A percentile compares a stretch with the other conserved stretches of the same genome.
Conservation (phyloP, 2,888 invertebrate species). For the Hypolimnas misippus region DNA sequence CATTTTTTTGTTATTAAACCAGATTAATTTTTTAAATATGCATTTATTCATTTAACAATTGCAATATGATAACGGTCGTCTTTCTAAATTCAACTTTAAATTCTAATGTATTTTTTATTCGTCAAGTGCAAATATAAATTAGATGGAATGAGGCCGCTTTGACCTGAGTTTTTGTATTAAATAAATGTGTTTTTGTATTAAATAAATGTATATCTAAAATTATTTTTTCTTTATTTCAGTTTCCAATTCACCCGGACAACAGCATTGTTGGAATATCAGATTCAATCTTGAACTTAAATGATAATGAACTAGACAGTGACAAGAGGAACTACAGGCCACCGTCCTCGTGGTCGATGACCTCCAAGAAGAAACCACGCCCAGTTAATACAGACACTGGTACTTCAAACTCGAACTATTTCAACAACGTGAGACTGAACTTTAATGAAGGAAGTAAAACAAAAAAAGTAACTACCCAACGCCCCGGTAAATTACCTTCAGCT, state of each 20-base stretch:
- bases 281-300: constrained; percentile 65
- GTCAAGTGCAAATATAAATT: no score
- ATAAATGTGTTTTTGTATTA: no score
- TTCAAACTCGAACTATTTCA: constrained; percentile 5
- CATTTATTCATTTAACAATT: neutral
- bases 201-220: no score
- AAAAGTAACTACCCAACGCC: constrained; percentile 15
- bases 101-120: no score
- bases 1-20: neutral
- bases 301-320: constrained; percentile 70
- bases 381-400: constrained; percentile 9
- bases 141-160: no score
- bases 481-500: neutral
- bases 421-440: constrained; percentile 14
- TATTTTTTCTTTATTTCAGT: constrained; percentile 57
- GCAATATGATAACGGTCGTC: constrained; percentile 34
- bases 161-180: neutral
- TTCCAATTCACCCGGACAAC: constrained; percentile 68
- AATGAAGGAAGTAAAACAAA: constrained; percentile 13
- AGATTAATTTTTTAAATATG: neutral
- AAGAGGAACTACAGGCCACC: constrained; percentile 80
- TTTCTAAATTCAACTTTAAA: no score
- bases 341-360: constrained; percentile 80
- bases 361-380: constrained; percentile 26
- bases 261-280: constrained; percentile 74